Conservation (phyloP, 2,113 vertebrate species). For the Microcebus jonahi region DNA sequence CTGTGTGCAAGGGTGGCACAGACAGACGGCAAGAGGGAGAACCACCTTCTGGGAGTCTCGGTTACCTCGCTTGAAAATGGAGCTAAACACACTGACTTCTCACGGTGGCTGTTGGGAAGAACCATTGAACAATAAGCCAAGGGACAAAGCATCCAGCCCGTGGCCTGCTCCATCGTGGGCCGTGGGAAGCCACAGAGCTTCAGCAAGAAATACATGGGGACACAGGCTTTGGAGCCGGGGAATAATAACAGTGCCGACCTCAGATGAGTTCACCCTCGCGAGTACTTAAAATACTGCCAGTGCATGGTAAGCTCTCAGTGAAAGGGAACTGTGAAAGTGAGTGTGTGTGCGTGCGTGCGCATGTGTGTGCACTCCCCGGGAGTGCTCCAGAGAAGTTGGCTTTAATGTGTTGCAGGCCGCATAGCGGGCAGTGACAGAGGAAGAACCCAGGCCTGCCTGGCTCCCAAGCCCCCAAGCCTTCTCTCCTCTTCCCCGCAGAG, state of each 20-base stretch:
- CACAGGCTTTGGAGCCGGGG: not conserved
- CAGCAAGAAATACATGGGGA: not conserved
- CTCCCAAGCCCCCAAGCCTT: not conserved
- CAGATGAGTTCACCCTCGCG: not conserved
- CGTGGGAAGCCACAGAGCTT: fast-evolving
- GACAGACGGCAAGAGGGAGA: not conserved
- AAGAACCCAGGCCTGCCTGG: too few species aligned
- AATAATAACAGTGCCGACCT: fast-evolving
- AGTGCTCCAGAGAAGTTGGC: not conserved
- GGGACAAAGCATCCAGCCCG: not conserved
- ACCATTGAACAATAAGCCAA: not conserved
- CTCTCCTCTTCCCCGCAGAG: not conserved
- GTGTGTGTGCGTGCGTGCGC: too few species aligned
- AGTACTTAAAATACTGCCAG: too few species aligned
- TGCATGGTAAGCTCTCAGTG: too few species aligned
- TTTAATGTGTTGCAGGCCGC: not conserved
- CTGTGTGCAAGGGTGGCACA: not conserved
- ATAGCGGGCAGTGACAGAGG: not conserved
- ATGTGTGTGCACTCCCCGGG: fast-evolving
- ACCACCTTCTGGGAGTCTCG: not conserved
- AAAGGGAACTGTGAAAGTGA: not conserved
- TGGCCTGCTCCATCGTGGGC: not conserved
- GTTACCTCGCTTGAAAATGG: not conserved
- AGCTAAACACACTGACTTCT: not conserved
- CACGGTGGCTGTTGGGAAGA: not conserved